These are phyloP conservation scores for Hyalella azteca DNA, from an alignment of 2,888 invertebrate genomes.

Conservation along the genomic window DNA sequence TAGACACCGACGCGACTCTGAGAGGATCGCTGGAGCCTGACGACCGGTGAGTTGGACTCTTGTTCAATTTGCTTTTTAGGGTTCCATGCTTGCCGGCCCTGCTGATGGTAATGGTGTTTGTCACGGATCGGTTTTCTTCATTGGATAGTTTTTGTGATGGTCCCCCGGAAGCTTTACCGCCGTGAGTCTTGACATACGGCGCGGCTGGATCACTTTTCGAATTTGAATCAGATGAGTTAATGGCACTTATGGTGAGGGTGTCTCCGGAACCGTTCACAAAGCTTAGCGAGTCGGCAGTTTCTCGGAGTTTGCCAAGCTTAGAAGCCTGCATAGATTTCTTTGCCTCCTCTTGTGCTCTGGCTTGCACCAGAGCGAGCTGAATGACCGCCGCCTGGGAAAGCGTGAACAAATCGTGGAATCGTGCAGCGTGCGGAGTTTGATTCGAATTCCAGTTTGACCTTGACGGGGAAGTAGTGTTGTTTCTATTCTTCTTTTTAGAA, in stretches of 20 bases:
- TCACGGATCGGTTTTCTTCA: not conserved
- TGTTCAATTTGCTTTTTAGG: constrained; percentile 25
- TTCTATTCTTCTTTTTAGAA: constrained; percentile 47
- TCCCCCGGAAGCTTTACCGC: constrained; percentile 43
- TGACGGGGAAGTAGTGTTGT: not conserved
- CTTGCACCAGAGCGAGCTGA: constrained; percentile 64
- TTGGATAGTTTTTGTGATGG: constrained; percentile 36
- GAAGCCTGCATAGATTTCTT: constrained; percentile 63
- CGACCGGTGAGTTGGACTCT: not conserved
- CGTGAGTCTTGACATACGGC: not conserved
- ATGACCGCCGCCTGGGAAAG: constrained; percentile 55
- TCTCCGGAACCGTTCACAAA: constrained; percentile 54
- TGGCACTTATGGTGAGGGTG: constrained; percentile 55
- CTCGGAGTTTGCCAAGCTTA: constrained; percentile 44
- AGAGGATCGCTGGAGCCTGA: constrained; percentile 24
- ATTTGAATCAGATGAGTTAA: constrained; percentile 6
- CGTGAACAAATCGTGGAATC: constrained; percentile 53
- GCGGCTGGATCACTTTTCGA: not conserved
- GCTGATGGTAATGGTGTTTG: constrained; percentile 10
- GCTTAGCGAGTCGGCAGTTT: constrained; percentile 50
- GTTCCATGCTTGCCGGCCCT: constrained; percentile 25
- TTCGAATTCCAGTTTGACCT: constrained; percentile 33
- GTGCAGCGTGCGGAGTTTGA: constrained; percentile 47
- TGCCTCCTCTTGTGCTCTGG: constrained; percentile 79
- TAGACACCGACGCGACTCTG: constrained; percentile 48